Conservation (phyloP, 2,797 vertebrate species). For the Microctenopoma lineatum region DNA sequence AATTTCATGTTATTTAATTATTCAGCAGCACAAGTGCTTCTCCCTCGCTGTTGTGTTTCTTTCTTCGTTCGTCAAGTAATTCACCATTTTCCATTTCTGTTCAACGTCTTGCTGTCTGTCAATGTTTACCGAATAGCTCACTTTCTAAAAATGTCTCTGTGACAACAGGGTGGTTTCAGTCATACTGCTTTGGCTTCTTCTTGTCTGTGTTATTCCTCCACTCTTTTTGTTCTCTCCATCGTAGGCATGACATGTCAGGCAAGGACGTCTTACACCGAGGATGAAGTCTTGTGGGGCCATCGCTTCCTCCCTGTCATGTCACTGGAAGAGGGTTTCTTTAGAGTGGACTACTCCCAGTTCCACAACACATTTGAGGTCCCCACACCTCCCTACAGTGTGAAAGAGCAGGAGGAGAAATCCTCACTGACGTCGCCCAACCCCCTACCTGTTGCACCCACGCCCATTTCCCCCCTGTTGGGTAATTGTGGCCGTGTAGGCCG, state of each 20-base stretch:
- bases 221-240: constrained; percentile 14
- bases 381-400: constrained; percentile 88
- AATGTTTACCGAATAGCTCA: constrained; percentile 26
- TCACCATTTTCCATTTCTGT: constrained; percentile 26
- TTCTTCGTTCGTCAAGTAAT: constrained; percentile 28
- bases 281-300: constrained; percentile 92
- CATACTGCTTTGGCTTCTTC: constrained; percentile 7
- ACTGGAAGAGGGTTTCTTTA: constrained; percentile 91
- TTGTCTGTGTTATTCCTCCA: constrained; percentile 3
- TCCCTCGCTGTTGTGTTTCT: constrained; percentile 26
- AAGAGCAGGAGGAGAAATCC: constrained; percentile 89
- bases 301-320: constrained; percentile 93
- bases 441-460: constrained; percentile 63
- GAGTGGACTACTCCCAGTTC: constrained; percentile 92
- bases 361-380: constrained; percentile 91
- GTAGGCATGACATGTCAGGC: constrained; percentile 92
- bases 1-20: constrained; percentile 71
- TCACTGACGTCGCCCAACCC: constrained; percentile 78
- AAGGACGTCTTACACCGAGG: constrained; percentile 91
- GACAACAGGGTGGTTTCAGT: not conserved
- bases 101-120: constrained; percentile 15
- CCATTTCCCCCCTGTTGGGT: constrained; percentile 63
- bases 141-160: not conserved
- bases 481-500: constrained; percentile 67
- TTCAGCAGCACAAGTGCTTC: constrained; percentile 52